Evolutionary conservation across 2,113 vertebrate species (phyloP), one percentile per base, ranked within the genome.

Genomic region (Tetrax tetrax): DNA sequence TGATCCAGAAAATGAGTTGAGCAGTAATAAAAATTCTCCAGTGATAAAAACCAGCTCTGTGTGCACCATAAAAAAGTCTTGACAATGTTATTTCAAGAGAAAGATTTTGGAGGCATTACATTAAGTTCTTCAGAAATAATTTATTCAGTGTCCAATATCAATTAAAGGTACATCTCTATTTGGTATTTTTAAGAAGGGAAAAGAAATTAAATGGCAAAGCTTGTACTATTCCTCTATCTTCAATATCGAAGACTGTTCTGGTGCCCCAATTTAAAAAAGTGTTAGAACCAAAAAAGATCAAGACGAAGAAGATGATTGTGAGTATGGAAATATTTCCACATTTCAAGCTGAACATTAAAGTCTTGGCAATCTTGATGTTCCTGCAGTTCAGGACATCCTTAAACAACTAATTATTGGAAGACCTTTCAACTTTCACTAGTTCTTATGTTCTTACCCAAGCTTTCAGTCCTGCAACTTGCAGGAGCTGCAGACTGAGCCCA

Each of bases 1-100:
- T 37, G 59, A 95, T 93, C 54, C 48, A 90, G 93, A 95, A 95
- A 93, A 90, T 66, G 13, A 92, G 68, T 24, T 61, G 47, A 93
- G 83, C n/a, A 47, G 63, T 72, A 93, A 92, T 83, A 90, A 89
- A 93, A 93, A 69, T 70, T 72, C 19, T 77, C 37, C 28, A 77
- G 66, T 61, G n/a, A 87, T 79, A 81, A 91, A 91, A 82, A 57
- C 1, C 8, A 93, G 37, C 31, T 84, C 56, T 81, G n/a, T 69
- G 35, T 9, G 4, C 31, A 56, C 19, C 12, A 23, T 31, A 35
- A 80, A 69, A 85, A 29, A 41, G 38, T 79, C 75, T 56, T 77
- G 45, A 86, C 22, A 91, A 82, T 4, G 2, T 87, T 82, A 69
- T 88, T 94, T 79, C 66, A 90, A 38, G 43, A 90, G 70, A 76